Conservation (phyloP, 2,113 vertebrate species). For the Phaethornis superciliosus region DNA sequence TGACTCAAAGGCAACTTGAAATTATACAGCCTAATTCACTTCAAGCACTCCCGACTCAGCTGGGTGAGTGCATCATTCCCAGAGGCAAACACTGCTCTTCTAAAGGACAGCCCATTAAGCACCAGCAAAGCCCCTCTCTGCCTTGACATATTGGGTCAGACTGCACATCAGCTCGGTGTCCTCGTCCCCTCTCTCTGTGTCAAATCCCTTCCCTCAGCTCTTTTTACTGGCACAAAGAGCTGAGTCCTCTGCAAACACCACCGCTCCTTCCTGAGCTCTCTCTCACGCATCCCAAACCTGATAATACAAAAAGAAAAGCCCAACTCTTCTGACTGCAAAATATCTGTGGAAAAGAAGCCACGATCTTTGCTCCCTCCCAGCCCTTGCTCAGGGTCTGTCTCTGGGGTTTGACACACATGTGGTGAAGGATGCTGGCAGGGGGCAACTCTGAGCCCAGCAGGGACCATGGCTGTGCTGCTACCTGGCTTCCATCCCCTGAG, state of each 20-base stretch:
- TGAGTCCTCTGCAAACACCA: not conserved
- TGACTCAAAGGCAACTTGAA: conserved; percentile 34
- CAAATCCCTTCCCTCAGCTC: not conserved
- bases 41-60: not conserved
- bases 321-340: not conserved
- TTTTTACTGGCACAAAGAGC: not conserved
- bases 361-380: not conserved
- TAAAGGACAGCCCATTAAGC: conserved; percentile 27
- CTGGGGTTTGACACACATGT: not conserved
- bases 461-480: fast-evolving
- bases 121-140: not conserved
- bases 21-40: conserved; percentile 63
- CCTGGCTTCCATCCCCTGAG: not conserved
- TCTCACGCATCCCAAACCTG: not conserved
- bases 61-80: not conserved
- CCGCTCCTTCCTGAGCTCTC: not conserved
- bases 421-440: fast-evolving
- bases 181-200: fast-evolving
- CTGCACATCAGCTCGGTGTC: not conserved
- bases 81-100: not conserved
- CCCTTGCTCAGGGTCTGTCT: fast-evolving
- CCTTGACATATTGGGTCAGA: not conserved
- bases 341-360: not conserved
- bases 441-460: fast-evolving
- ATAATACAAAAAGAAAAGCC: not conserved